These are phyloP conservation scores for Meganola albula DNA, from an alignment of 2,888 invertebrate genomes.

Conservation along the genomic window DNA sequence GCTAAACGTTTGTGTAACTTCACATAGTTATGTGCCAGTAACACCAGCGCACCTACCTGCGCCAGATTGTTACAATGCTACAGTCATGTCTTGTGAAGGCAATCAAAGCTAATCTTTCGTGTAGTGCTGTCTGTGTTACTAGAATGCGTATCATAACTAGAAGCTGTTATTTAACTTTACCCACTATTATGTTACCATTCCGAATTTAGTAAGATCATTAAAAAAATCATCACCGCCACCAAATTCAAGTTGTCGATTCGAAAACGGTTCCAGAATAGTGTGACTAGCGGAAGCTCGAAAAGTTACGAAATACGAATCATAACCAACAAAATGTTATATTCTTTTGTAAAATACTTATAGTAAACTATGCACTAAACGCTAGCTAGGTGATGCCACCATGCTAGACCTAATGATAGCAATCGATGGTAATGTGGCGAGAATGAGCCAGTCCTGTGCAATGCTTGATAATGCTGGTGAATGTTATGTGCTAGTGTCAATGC, in stretches of 20 bases:
- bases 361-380: constrained; percentile 61
- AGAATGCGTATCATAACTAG: constrained; percentile 65
- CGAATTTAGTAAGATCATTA: constrained; percentile 36
- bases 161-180: constrained; percentile 55
- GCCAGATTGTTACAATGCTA: constrained; percentile 24
- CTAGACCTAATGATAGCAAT: constrained; percentile 68
- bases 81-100: constrained; percentile 50
- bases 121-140: constrained; percentile 57
- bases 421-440: constrained; percentile 57
- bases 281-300: constrained; percentile 53
- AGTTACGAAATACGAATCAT: constrained; percentile 40
- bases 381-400: constrained; percentile 72
- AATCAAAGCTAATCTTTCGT: constrained; percentile 54
- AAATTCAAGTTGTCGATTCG: constrained; percentile 34
- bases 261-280: constrained; percentile 61
- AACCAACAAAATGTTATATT: constrained; percentile 35
- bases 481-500: constrained; percentile 61
- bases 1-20: too few species aligned
- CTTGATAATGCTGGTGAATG: constrained; percentile 66
- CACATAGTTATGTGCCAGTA: too few species aligned
- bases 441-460: constrained; percentile 73
- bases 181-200: constrained; percentile 64
- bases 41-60: too few species aligned
- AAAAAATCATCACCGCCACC: constrained; percentile 4
- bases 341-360: constrained; percentile 29